Evolutionary conservation across 2,888 invertebrate species (phyloP), one percentile per base, ranked within the genome.

Genomic region (Hydraecia micacea): DNA sequence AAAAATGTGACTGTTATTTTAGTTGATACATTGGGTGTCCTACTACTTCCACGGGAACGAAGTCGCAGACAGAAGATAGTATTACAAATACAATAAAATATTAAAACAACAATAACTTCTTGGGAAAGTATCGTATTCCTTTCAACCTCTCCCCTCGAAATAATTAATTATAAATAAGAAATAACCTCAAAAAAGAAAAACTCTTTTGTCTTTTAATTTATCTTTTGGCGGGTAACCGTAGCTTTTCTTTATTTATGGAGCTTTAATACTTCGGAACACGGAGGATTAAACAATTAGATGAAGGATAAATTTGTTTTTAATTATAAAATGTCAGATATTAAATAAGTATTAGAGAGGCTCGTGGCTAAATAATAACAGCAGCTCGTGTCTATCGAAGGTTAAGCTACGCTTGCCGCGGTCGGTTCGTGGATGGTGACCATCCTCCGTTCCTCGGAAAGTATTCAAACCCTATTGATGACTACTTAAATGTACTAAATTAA

Each of bases 101-200:
- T 52, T 36, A 65, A 67, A 63, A 73, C 42, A 13, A 73, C 60
- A 63, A 71, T 73, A 68, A 79, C 13, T 79, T 21, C 9, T 18
- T 18, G 25, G 25, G 28, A 60, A 80, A 66, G n/a, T 63, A 72
- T 69, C 39, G 32, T 36, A 73, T 79, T 52, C 70, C 74, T 60
- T 39, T 49, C 36, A 36, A 70, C 73, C 65, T 49, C 7, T 69
- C 39, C 74, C 71, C 46, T 62, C 13, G 21, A 68, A 75, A 79
- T 74, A 74, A 88, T 87, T 87, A 87, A 87, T 88, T 79, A 75
- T 58, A 86, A 82, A 86, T 81, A 87, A 63, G 46, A 68, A 9
- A 67, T 68, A 81, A 81, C 73, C 77, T 81, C 75, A 75, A 77
- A 79, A 66, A 79, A 67, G 32, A 66, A 68, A 73, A 74, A 75